Evolutionary conservation across 1,140 invertebrate genomes (phyloP).

Genomic region (Proales similis): DNA sequence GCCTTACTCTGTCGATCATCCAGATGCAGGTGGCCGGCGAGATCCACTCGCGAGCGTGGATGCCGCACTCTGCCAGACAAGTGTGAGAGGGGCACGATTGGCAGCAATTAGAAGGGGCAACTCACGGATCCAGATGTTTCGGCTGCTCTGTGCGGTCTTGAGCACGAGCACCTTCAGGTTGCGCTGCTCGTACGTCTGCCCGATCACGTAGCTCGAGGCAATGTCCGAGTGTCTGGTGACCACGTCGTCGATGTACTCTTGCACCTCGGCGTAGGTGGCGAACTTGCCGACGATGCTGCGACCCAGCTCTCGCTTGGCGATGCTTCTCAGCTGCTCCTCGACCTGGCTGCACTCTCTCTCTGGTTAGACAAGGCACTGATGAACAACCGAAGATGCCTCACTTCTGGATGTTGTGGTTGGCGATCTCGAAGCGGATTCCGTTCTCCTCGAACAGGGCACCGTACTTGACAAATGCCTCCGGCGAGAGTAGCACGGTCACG

Average conservation of each 20-base stretch:
- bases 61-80: conserved; percentile 22
- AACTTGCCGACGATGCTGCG: conserved; percentile 24
- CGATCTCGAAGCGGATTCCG: conserved; percentile 7
- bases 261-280: conserved; percentile 15
- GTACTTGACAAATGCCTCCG: conserved; percentile 28
- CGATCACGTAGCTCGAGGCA: not conserved
- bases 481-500: conserved; percentile 18
- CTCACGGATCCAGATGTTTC: conserved; percentile 20
- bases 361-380: too few relatives aligned
- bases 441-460: not conserved
- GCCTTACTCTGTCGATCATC: conserved; percentile 24
- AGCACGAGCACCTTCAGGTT: conserved; percentile 21
- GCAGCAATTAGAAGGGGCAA: not conserved
- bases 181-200: conserved; percentile 10
- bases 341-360: conserved; percentile 7
- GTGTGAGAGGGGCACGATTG: not conserved
- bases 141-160: not conserved
- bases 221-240: not conserved
- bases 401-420: conserved; percentile 4
- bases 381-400: conserved; percentile 1
- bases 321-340: conserved; percentile 17
- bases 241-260: conserved; percentile 10
- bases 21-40: conserved; percentile 42
- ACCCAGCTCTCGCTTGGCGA: not conserved
- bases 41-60: conserved; percentile 46